phyloP scores from a whole-genome alignment of 2,113 vertebrate genomes.

The Colaptes auratus region DNA sequence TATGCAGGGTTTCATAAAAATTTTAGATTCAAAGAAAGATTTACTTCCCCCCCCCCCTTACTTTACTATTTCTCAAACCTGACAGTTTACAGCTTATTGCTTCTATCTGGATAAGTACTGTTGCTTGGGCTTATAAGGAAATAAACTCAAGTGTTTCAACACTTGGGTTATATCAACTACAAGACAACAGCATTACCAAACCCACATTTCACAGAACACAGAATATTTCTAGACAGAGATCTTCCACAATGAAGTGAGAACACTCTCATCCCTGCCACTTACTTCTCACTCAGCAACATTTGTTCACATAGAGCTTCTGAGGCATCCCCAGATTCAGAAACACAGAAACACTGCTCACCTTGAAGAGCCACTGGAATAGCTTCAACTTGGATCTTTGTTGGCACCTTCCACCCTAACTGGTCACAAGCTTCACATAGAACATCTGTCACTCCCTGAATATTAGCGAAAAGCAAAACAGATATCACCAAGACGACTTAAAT shows the following conservation, averaged over 20 bases:
- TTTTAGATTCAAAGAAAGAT: background rate
- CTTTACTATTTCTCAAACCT: background rate
- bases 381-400: slow-evolving; percentile 96
- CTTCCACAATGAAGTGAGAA: background rate
- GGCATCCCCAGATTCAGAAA: background rate
- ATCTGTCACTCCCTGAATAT: slow-evolving; percentile 91
- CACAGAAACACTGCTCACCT: slow-evolving; percentile 74
- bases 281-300: background rate
- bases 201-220: background rate
- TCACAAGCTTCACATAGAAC: slow-evolving; percentile 96
- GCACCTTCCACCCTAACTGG: slow-evolving; percentile 92
- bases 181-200: background rate
- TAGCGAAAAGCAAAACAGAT: background rate
- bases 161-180: background rate
- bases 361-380: slow-evolving; percentile 92
- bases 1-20: background rate
- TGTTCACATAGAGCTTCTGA: background rate
- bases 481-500: background rate
- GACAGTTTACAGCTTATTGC: background rate
- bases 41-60: background rate
- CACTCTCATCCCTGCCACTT: background rate
- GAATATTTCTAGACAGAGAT: background rate
- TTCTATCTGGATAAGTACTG: background rate
- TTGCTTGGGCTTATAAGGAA: background rate
- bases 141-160: background rate